phyloP scores from a whole-genome alignment of 2,888 invertebrate genomes.

The Drosophila paranaensis region DNA sequence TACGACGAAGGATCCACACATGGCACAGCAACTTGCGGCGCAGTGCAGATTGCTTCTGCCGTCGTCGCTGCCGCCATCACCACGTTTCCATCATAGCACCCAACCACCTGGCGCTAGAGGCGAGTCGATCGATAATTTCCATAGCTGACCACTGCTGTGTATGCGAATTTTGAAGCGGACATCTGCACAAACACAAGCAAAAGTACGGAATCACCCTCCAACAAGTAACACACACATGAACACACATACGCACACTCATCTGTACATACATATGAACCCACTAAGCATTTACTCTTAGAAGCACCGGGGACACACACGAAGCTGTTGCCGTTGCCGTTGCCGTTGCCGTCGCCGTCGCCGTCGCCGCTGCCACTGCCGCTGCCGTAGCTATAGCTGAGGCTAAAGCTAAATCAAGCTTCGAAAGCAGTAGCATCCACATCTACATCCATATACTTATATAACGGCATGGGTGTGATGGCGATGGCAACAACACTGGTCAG shows the following conservation, averaged over 20 bases:
- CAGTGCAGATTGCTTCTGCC: slow-evolving; percentile 78
- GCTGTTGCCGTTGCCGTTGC: slow-evolving; percentile 35
- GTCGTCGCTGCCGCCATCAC: slow-evolving; percentile 61
- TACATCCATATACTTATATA: slow-evolving; percentile 43
- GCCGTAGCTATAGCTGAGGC: slow-evolving; percentile 39
- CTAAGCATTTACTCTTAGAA: slow-evolving; percentile 71
- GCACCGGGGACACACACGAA: slow-evolving; percentile 69
- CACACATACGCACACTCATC: slow-evolving; percentile 35
- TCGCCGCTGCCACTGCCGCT: slow-evolving; percentile 17
- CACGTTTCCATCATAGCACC: slow-evolving; percentile 75
- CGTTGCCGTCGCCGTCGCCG: slow-evolving; percentile 21
- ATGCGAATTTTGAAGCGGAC: slow-evolving; percentile 83
- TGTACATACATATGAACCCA: slow-evolving; percentile 39
- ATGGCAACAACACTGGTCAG: slow-evolving; percentile 68
- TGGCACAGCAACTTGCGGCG: slow-evolving; percentile 66
- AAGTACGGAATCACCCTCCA: slow-evolving; percentile 63
- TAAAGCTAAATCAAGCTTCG: slow-evolving; percentile 77
- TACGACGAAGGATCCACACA: slow-evolving; percentile 64
- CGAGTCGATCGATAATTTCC: slow-evolving; percentile 85
- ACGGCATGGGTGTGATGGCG: slow-evolving; percentile 53
- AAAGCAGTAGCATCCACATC: slow-evolving; percentile 67
- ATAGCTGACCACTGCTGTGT: slow-evolving; percentile 84
- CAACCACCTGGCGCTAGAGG: slow-evolving; percentile 83
- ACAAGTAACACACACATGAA: slow-evolving; percentile 44
- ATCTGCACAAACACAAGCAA: slow-evolving; percentile 76